Evolutionary conservation across 53 echinoderm and acorn worm species (phyloP).

Genomic region (Holothuria leucospilota): DNA sequence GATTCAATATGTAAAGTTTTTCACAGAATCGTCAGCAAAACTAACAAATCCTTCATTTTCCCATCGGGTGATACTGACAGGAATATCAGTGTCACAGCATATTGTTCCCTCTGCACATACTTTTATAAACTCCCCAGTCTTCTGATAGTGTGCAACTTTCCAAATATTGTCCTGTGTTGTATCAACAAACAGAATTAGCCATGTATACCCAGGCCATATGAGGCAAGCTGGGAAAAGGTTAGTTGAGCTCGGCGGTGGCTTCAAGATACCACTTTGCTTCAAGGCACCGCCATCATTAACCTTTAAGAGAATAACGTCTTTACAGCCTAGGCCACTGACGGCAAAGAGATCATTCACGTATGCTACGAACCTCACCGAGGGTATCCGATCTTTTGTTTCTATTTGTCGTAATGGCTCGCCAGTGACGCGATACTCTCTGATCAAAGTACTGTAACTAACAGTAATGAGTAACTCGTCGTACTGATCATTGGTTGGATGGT

Average conservation of each 20-base stretch:
- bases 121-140: background rate
- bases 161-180: background rate
- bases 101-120: conserved; percentile 1
- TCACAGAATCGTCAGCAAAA: background rate
- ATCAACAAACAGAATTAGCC: conserved; percentile 3
- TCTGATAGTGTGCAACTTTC: background rate
- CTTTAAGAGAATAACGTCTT: background rate
- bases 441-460: background rate
- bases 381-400: background rate
- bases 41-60: background rate
- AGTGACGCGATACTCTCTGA: background rate
- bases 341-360: background rate
- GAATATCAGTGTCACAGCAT: background rate
- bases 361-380: background rate
- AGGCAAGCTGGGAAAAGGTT: background rate
- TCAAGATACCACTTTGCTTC: background rate
- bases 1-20: background rate
- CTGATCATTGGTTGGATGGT: background rate
- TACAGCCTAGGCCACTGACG: background rate
- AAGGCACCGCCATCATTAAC: background rate
- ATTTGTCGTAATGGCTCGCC: background rate
- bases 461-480: background rate
- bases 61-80: background rate
- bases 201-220: background rate
- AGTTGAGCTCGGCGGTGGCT: background rate